Base-by-base conservation (phyloP, 1,140 invertebrate genomes). In the Pemphigus obesinymphae region DNA sequence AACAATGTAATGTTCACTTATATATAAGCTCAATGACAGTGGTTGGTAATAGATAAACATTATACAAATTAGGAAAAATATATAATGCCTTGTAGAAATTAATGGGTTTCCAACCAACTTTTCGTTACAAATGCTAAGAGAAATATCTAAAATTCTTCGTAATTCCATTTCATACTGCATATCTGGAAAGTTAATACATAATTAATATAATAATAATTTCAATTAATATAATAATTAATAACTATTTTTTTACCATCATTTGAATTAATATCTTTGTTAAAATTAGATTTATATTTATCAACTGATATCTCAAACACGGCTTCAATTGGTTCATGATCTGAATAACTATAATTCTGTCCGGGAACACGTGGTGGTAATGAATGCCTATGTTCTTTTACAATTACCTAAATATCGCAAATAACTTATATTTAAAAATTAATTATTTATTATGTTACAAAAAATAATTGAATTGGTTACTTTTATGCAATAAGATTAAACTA, bases 291-390 rank as follows among this genome's bases (percentile, higher is more conserved):
- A 15, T 7, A 13, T 55, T 40, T 45, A 17, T 63, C 20, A 20
- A 1, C 2, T 61, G 75, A 86, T 43, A 91, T 84, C 84, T 88
- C 88, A 23, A 96, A 86, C 63, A 88, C 89, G 23, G 92, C 90
- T 82, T 89, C 86, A n/a, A 97, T 91, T n/a, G 94, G 95, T 88
- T 97, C 95, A 86, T 97, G 96, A 87, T 97, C 96, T 0, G 95
- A 97, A 87, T 92, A 97, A 85, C 94, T 95, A 84, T 93, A 95
- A 73, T 88, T 85, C 82, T 90, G 86, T 1, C 89, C 89, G 13
- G 94, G 93, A 58, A 97, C 91, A 84, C 91, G 89, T 50, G 92
- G 88, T 83, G 93, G 90, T 73, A 95, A 90, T 7, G 94, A 93
- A 83, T 93, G 90, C 63, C 88, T 88, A 87, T 91, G 94, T 84